Evolutionary conservation across 2,113 vertebrate genomes (phyloP).

Genomic region (Clupea harengus): DNA sequence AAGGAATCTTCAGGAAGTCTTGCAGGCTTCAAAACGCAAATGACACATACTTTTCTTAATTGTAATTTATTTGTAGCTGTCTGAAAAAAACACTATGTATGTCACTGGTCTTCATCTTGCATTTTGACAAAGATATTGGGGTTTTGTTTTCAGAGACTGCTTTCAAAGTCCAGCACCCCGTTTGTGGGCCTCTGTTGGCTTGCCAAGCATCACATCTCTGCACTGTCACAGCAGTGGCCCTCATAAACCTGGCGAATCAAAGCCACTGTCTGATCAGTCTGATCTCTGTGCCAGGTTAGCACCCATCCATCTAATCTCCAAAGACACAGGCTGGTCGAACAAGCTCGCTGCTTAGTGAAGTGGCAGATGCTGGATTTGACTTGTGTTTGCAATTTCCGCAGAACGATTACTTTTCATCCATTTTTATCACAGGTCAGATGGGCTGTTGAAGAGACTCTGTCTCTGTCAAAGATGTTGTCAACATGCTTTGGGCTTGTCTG

Average conservation of each 20-base stretch:
- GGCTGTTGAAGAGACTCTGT: neutral
- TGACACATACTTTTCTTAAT: too few relatives aligned
- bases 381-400: neutral
- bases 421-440: neutral
- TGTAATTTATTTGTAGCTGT: too few relatives aligned
- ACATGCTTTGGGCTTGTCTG: neutral
- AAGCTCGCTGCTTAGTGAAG: neutral
- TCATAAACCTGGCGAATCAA: neutral
- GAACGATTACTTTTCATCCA: neutral
- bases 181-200: neutral
- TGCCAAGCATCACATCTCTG: neutral
- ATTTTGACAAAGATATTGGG: neutral
- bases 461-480: neutral
- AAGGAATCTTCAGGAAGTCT: neutral
- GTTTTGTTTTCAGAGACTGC: neutral
- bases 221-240: constrained; percentile 10
- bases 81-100: too few relatives aligned
- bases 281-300: neutral
- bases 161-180: neutral
- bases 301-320: neutral
- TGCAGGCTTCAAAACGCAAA: neutral
- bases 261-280: constrained; percentile 18
- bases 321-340: neutral
- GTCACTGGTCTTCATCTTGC: neutral
- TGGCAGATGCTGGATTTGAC: neutral